Percentiles rank a stretch among this genome's conserved stretches.
Conservation (phyloP, 2,888 invertebrate genomes). For the Junonia oenone region DNA sequence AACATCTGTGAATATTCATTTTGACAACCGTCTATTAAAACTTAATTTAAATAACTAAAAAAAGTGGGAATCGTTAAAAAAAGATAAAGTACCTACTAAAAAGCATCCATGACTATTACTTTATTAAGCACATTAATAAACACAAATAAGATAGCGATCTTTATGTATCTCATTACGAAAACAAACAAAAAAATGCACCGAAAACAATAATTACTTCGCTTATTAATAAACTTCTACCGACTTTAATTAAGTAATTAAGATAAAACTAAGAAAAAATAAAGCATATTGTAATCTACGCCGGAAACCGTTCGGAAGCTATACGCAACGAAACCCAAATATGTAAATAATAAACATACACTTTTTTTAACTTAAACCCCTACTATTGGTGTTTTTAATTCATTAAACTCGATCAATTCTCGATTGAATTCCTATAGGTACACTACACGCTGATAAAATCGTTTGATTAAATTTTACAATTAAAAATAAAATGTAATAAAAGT, state of each 20-base stretch:
- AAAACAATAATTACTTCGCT: constrained; percentile 24
- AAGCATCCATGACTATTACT: background rate
- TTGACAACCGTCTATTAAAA: background rate
- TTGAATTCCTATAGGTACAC: background rate
- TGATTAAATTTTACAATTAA: too few species aligned
- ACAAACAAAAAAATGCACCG: constrained; percentile 15
- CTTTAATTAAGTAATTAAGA: constrained; percentile 74
- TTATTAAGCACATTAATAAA: constrained; percentile 1
- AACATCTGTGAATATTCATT: background rate
- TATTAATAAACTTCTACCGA: constrained; percentile 31
- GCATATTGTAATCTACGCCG: constrained; percentile 63
- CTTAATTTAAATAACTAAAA: background rate
- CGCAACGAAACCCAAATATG: constrained; percentile 56
- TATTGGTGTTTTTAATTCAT: background rate
- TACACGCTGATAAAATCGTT: background rate
- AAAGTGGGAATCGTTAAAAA: background rate
- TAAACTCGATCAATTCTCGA: background rate
- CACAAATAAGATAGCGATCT: constrained; percentile 4
- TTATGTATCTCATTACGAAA: constrained; percentile 13
- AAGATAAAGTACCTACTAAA: background rate
- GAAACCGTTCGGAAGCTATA: constrained; percentile 66
- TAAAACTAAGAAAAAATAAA: constrained; percentile 56
- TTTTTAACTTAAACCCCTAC: constrained; percentile 15
- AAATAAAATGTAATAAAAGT: too few species aligned
- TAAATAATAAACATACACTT: constrained; percentile 54